phyloP scores from a whole-genome alignment of 2,113 vertebrate species.

The Alligator mississippiensis region DNA sequence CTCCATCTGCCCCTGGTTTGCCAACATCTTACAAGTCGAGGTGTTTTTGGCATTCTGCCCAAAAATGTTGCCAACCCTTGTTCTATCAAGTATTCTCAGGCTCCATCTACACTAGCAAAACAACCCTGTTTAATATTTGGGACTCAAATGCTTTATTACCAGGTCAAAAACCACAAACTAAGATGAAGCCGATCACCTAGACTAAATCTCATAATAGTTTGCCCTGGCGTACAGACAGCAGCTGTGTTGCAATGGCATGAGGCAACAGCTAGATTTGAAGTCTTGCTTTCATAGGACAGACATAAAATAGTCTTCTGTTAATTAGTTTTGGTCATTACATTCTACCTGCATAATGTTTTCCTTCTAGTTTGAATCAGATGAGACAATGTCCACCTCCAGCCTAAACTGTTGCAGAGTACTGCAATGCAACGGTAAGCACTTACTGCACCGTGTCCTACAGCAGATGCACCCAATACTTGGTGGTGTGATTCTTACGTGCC shows the following conservation, averaged over 20 bases:
- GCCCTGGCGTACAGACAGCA: background rate
- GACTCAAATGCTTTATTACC: background rate
- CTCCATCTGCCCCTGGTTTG: too few species aligned
- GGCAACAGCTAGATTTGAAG: background rate
- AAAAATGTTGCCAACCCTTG: too few species aligned
- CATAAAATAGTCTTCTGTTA: background rate
- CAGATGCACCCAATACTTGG: slow-evolving; percentile 1
- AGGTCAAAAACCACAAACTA: background rate
- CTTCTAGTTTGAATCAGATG: background rate
- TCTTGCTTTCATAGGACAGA: background rate
- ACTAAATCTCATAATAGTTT: background rate
- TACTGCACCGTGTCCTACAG: slow-evolving; percentile 11
- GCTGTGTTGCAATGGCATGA: background rate
- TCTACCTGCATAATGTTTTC: background rate
- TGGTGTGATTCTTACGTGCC: background rate
- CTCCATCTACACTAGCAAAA: background rate
- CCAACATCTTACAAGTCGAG: too few species aligned
- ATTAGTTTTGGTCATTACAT: background rate
- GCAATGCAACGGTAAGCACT: background rate
- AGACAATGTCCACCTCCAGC: background rate
- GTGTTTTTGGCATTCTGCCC: too few species aligned
- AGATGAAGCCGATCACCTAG: background rate
- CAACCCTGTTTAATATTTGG: background rate
- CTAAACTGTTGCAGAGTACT: background rate
- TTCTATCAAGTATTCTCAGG: background rate